These are phyloP conservation scores for Actinia equina DNA, from an alignment of 64 coral and sea anemone species.

Conservation along the genomic window DNA sequence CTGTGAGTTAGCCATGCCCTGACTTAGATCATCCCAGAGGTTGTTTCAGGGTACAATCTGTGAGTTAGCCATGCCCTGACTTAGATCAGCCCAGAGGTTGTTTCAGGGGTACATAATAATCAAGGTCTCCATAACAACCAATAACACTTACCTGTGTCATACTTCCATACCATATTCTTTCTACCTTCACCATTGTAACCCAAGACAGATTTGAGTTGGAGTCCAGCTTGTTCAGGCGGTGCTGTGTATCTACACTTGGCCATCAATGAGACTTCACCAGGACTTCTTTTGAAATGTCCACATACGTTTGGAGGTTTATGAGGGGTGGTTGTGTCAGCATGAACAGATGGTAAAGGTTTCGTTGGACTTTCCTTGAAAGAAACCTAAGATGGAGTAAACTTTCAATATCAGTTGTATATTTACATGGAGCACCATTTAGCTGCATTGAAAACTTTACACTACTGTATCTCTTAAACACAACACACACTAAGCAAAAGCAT, in stretches of 20 bases:
- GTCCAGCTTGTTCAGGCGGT: slow-evolving; percentile 88
- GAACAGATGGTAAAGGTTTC: neutral
- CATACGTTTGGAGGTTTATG: slow-evolving; percentile 41
- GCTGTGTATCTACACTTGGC: slow-evolving; percentile 87
- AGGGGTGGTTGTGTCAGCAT: slow-evolving; percentile 22
- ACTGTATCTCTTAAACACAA: too few species aligned
- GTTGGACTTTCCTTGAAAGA: slow-evolving; percentile 4
- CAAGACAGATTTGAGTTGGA: slow-evolving; percentile 79
- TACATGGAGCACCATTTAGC: too few species aligned
- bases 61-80: too few species aligned
- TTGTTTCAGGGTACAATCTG: too few species aligned
- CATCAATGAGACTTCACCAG: slow-evolving; percentile 18
- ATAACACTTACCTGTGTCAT: slow-evolving; percentile 76
- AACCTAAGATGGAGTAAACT: neutral
- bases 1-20: too few species aligned
- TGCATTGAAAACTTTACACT: too few species aligned
- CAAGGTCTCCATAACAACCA: too few species aligned
- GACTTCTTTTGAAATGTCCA: slow-evolving; percentile 70
- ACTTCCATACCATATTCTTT: slow-evolving; percentile 89
- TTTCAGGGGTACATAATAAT: too few species aligned
- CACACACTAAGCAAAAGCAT: too few species aligned
- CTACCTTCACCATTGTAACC: slow-evolving; percentile 92
- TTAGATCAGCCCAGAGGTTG: too few species aligned
- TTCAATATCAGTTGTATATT: too few species aligned
- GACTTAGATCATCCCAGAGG: too few species aligned